Evolutionary conservation across 1,140 invertebrate genomes (phyloP), one percentile per base, ranked within the genome.

Genomic region (Venturia canescens): DNA sequence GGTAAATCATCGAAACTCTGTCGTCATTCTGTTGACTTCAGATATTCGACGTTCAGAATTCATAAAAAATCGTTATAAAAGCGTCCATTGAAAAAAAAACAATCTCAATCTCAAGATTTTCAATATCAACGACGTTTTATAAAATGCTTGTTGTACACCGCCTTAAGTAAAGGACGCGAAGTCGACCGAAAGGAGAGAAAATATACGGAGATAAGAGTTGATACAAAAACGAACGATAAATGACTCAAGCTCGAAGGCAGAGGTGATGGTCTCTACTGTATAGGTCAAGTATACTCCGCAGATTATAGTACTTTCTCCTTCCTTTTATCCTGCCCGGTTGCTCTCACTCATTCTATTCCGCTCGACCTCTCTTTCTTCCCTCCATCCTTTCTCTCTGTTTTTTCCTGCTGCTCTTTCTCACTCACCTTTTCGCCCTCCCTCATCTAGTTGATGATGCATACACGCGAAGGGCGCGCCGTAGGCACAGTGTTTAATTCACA

Each of bases 391-490:
- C 60, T 63, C 23, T 63, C 23, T 13, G 23, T 63, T 7, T 63
- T 23, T 27, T 23, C 13, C 6, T 53, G n/a, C n/a, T 9, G 18
- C 1, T 21, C 50, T 21, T 21, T 53, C 60, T 63, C 7, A 23
- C 9, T 4, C 23, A 23, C n/a, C 3, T 26, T 23, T 13, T 63
- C 23, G 5, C 23, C 27, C 13, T 63, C 60, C 13, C 60, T 27
- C 60, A 63, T 63, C 60, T 63, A 63, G 23, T 63, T 63, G 60
- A 63, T 63, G 60, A 63, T 63, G 60, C 60, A 63, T 26, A 63
- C 60, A 63, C 60, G 60, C 60, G 60, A 63, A 63, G 60, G 60
- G 60, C 60, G 60, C 60, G 60, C 60, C 60, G 60, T 63, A 63
- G 60, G 60, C 60, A 63, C 60, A 63, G 60, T n/a, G 60, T 63